These are phyloP conservation scores for Nautilus pompilius DNA, from an alignment of 1,140 invertebrate species.

Conservation along the genomic window DNA sequence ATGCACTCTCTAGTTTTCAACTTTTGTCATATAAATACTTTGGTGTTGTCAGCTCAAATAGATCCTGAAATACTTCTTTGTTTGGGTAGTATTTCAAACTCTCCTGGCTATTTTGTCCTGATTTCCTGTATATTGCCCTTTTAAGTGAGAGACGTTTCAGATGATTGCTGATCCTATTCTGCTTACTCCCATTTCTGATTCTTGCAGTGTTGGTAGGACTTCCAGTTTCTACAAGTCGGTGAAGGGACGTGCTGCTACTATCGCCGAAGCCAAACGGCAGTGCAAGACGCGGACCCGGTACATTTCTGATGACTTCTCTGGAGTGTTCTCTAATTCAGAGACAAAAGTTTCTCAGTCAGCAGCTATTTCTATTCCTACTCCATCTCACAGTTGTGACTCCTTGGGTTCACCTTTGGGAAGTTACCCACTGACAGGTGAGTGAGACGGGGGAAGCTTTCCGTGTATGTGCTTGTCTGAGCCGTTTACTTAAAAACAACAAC, in stretches of 20 bases:
- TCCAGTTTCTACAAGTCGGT: background rate
- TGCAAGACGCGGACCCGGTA: slow-evolving; percentile 27
- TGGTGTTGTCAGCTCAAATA: no score
- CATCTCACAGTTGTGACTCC: slow-evolving; percentile 23
- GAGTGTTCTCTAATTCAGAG: slow-evolving; percentile 14
- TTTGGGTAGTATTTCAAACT: no score
- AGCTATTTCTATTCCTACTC: slow-evolving; percentile 27
- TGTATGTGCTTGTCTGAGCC: no score
- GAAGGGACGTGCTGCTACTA: slow-evolving; percentile 18
- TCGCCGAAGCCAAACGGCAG: slow-evolving; percentile 30
- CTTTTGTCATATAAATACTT: no score
- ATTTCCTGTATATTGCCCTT: no score
- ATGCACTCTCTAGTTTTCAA: no score
- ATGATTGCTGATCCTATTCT: no score
- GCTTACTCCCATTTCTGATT: no score
- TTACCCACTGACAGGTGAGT: slow-evolving; percentile 32
- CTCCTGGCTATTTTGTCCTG: no score
- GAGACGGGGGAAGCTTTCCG: background rate
- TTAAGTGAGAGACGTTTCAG: no score
- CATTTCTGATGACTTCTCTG: slow-evolving; percentile 38
- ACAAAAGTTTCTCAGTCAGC: slow-evolving; percentile 6
- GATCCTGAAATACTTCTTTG: no score
- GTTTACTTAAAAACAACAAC: no score
- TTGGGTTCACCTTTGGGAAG: slow-evolving; percentile 37
- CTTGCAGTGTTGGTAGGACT: background rate